Conservation (phyloP, 1,140 invertebrate genomes). For the Pygmarrhopalites habei region DNA sequence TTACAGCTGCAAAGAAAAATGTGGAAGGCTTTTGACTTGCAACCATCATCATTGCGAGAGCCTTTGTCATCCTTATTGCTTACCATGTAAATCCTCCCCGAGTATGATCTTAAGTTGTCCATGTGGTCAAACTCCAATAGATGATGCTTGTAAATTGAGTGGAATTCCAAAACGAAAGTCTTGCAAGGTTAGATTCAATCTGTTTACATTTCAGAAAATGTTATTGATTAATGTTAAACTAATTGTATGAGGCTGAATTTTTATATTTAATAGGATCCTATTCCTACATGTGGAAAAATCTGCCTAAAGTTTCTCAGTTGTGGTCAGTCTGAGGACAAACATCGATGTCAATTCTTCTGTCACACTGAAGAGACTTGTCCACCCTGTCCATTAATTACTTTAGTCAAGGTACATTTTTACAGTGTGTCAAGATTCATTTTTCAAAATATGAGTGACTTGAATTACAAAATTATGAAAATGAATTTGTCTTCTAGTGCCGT, state of each 20-base stretch:
- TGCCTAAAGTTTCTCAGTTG: constrained; percentile 74
- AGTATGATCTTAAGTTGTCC: constrained; percentile 66
- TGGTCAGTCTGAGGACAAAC: constrained; percentile 64
- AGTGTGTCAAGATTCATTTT: too few species aligned
- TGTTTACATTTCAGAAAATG: too few species aligned
- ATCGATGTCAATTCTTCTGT: constrained; percentile 65
- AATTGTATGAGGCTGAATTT: too few species aligned
- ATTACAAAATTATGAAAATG: too few species aligned
- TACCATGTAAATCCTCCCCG: constrained; percentile 56
- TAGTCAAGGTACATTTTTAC: too few species aligned
- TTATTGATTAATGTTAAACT: too few species aligned
- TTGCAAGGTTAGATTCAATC: too few species aligned
- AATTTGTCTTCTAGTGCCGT: too few species aligned
- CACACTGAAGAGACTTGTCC: constrained; percentile 71
- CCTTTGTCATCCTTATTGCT: constrained; percentile 61
- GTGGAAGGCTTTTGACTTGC: constrained; percentile 62
- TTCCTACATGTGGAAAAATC: constrained; percentile 72
- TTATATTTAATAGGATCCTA: too few species aligned
- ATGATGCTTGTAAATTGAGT: constrained; percentile 40
- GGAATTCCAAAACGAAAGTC: constrained; percentile 44
- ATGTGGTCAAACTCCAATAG: constrained; percentile 64
- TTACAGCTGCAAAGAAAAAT: constrained; percentile 59
- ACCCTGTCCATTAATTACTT: constrained; percentile 66
- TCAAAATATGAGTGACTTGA: too few species aligned
- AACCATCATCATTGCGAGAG: constrained; percentile 66